These are phyloP conservation scores for Drosophila aldrichi DNA, from an alignment of 2,888 invertebrate genomes.

Conservation along the genomic window DNA sequence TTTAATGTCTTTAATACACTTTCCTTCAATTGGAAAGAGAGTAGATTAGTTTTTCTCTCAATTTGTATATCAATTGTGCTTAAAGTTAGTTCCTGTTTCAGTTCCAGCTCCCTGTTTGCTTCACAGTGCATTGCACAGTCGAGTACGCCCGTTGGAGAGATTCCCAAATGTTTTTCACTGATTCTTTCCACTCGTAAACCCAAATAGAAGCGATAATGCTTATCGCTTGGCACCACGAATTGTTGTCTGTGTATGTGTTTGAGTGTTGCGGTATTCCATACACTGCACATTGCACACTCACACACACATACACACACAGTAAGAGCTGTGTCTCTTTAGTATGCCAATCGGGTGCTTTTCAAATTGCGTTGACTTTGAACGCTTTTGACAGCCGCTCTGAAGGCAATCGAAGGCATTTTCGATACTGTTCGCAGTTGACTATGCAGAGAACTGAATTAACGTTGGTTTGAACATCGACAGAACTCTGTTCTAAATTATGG, in stretches of 20 bases:
- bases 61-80: too few relatives aligned
- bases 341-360: constrained; percentile 50
- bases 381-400: constrained; percentile 41
- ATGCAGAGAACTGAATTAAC: constrained; percentile 7
- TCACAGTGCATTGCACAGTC: constrained; percentile 1
- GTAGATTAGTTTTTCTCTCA: background rate
- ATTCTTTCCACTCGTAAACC: constrained; percentile 21
- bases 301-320: background rate
- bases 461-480: background rate
- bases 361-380: constrained; percentile 63
- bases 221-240: constrained; percentile 20
- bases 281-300: constrained; percentile 41
- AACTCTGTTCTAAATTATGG: background rate
- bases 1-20: background rate
- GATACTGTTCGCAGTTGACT: constrained; percentile 27
- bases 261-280: constrained; percentile 56
- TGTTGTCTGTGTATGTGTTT: constrained; percentile 4
- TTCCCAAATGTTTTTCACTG: constrained; percentile 1
- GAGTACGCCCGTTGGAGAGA: background rate
- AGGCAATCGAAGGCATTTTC: constrained; percentile 28
- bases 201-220: constrained; percentile 22
- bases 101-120: too few relatives aligned
- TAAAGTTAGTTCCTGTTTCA: too few relatives aligned
- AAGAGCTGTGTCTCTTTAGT: constrained; percentile 40
- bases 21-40: background rate